Base-by-base conservation (phyloP, 2,797 vertebrate species). In the Chaenodraco wilsoni region DNA sequence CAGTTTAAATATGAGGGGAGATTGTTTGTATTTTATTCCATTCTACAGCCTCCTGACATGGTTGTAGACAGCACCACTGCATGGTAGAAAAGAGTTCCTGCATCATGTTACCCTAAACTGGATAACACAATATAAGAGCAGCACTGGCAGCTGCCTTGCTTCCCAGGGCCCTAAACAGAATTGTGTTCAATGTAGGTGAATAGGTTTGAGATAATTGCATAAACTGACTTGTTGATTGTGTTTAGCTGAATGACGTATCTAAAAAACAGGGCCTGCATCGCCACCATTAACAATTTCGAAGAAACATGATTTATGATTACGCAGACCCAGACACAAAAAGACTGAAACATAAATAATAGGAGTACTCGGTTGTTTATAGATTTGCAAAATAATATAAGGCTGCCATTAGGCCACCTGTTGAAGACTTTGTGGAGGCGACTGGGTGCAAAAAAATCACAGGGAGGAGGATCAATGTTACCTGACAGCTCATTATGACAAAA, bases 21-120 rank as follows among this genome's bases (percentile, higher is more conserved):
- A 37, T 6, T 37, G 33, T 37, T 37, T 74, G 21, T 69, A 3
- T 46, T 48, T 9, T 44, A 23, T 44, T 65, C 9, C 27, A 2
- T 3, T 54, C 43, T 12, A n/a, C 17, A 10, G 8, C 17, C 7
- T 1, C 44, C 8, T 75, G 40, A 87, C 19, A 16, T 55, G 44
- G 33, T 58, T 87, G 83, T 76, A 78, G 76, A 92, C 80, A 88
- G 85, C 74, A 41, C 84, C 90, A 69, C 83, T 58, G 19, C 6
- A 48, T 76, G 90, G 87, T 56, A 48, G 40, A 85, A 9, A 67
- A 10, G 10, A 50, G 51, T 45, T 74, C 9, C 56, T 83, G 69
- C 85, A 81, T 7, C 31, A 16, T 66, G 13, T 37, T 55, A 9
- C 13, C 44, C 1, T 14, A 56, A 63, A 1, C 12, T 44, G 12